phyloP scores from a whole-genome alignment of 1,140 invertebrate species.

The Calliopsis andreniformis region DNA sequence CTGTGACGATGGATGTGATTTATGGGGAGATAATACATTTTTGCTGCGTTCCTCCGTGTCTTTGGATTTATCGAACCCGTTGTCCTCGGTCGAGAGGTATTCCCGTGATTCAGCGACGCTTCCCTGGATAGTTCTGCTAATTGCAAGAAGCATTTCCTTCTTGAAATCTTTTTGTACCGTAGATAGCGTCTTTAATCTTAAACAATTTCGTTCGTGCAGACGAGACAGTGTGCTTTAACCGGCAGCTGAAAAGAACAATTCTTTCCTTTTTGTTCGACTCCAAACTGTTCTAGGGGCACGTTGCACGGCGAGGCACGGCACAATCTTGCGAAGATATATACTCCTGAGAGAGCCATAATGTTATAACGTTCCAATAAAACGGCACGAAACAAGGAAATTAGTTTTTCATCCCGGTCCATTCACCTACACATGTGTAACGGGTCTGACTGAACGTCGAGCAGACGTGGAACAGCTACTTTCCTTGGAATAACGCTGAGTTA shows the following conservation, averaged over 20 bases:
- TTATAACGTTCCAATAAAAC: slow-evolving; percentile 43
- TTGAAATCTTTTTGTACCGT: no score
- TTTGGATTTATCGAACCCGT: no score
- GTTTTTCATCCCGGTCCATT: slow-evolving; percentile 46
- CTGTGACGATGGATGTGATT: neutral
- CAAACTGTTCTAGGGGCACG: neutral
- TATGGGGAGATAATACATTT: neutral
- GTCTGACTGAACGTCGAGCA: neutral
- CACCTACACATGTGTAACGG: slow-evolving; percentile 7
- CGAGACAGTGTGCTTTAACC: no score
- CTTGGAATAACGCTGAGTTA: slow-evolving; percentile 28
- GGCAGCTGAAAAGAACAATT: no score
- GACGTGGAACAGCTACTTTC: neutral
- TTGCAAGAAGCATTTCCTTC: no score
- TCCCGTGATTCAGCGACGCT: no score
- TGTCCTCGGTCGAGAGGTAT: no score
- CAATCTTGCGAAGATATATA: slow-evolving; percentile 37
- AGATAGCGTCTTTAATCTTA: no score
- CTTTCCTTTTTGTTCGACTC: no score
- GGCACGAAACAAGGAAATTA: slow-evolving; percentile 48
- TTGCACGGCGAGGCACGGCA: neutral
- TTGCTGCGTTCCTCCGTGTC: no score
- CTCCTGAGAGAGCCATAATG: slow-evolving; percentile 27
- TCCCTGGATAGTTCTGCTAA: no score
- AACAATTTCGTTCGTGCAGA: no score